phyloP scores from a whole-genome alignment of 2,888 invertebrate species.

The Drosophila nigricruria region DNA sequence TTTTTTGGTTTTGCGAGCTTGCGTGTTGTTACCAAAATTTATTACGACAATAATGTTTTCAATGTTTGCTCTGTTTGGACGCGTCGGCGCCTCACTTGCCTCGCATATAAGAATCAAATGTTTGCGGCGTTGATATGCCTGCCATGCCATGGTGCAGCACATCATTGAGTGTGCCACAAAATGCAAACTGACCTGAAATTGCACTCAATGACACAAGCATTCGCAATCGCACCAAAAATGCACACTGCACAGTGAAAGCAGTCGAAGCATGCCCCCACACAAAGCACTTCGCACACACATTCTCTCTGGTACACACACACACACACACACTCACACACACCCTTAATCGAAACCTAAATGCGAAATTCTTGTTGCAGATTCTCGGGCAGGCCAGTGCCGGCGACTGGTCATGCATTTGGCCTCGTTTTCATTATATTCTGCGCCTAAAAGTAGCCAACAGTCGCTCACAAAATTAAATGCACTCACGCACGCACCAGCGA shows the following conservation, averaged over 20 bases:
- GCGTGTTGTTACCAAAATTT: slow-evolving; percentile 68
- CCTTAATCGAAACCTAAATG: slow-evolving; percentile 57
- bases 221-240: slow-evolving; percentile 30
- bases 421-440: slow-evolving; percentile 57
- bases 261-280: slow-evolving; percentile 12
- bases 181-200: slow-evolving; percentile 32
- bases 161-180: slow-evolving; percentile 14
- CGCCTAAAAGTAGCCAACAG: slow-evolving; percentile 60
- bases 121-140: slow-evolving; percentile 20
- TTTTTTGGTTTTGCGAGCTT: slow-evolving; percentile 31
- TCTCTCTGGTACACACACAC: slow-evolving; percentile 1
- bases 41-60: slow-evolving; percentile 67
- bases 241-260: slow-evolving; percentile 17
- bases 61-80: slow-evolving; percentile 35
- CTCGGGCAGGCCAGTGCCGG: background rate
- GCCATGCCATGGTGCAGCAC: slow-evolving; percentile 5
- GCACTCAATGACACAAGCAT: slow-evolving; percentile 23
- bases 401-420: slow-evolving; percentile 42
- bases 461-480: slow-evolving; percentile 58
- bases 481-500: slow-evolving; percentile 44
- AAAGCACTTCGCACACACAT: background rate
- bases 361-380: slow-evolving; percentile 55
- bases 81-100: slow-evolving; percentile 5
- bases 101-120: slow-evolving; percentile 54
- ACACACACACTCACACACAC: slow-evolving; percentile 4